Evolutionary conservation across 2,113 vertebrate species (phyloP).

Genomic region (Rutilus rutilus): DNA sequence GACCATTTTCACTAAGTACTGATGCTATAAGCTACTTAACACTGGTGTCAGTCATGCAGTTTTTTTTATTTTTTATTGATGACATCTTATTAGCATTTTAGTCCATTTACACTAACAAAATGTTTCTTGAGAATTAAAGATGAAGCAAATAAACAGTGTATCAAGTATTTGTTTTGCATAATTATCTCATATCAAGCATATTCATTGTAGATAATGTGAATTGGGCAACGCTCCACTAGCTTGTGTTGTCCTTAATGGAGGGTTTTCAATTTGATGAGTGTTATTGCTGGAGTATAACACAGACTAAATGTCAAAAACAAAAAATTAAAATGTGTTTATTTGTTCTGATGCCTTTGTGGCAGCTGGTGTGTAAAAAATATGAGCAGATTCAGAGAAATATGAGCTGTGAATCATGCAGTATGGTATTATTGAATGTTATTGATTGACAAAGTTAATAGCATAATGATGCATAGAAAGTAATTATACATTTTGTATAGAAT

Average conservation of each 20-base stretch:
- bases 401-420: background rate
- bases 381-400: slow-evolving; percentile 5
- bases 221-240: slow-evolving; percentile 13
- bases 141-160: slow-evolving; percentile 8
- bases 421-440: background rate
- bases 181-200: slow-evolving; percentile 41
- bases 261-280: slow-evolving; percentile 33
- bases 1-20: slow-evolving; percentile 1
- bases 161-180: slow-evolving; percentile 48
- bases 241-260: slow-evolving; percentile 36
- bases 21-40: slow-evolving; percentile 4
- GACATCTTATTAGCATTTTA: slow-evolving; percentile 52
- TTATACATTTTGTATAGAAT: background rate
- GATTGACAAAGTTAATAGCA: background rate
- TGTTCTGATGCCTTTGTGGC: slow-evolving; percentile 2
- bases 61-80: background rate
- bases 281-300: slow-evolving; percentile 17
- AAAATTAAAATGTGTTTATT: slow-evolving; percentile 21
- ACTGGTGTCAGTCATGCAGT: background rate
- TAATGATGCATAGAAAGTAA: background rate
- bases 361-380: background rate
- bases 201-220: slow-evolving; percentile 36
- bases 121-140: slow-evolving; percentile 38
- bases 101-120: slow-evolving; percentile 36
- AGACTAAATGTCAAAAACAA: slow-evolving; percentile 11